Evolutionary conservation across 2,113 vertebrate genomes (phyloP).

Genomic region (Caracal caracal): DNA sequence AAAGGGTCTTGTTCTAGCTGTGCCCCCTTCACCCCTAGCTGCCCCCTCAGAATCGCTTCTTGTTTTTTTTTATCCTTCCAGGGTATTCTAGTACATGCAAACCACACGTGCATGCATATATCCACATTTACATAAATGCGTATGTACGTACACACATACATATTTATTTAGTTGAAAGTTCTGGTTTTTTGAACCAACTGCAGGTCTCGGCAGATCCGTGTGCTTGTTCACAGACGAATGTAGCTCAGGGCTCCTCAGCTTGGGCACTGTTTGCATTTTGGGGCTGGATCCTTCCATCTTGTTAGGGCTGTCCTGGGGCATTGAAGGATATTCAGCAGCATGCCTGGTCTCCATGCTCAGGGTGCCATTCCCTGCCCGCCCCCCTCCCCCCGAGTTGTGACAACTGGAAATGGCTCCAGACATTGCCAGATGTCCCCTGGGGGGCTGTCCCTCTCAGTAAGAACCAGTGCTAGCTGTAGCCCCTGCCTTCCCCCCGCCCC

Average conservation of each 20-base stretch:
- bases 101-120: fast-evolving
- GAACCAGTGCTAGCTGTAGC: background rate
- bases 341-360: background rate
- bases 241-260: background rate
- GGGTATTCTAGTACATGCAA: background rate
- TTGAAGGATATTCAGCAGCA: fast-evolving
- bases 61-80: background rate
- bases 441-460: background rate
- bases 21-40: background rate
- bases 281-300: background rate
- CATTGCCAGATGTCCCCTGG: background rate
- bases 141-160: background rate
- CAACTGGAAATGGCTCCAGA: background rate
- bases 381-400: background rate
- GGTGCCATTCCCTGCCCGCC: background rate
- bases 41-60: background rate
- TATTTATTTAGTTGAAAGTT: background rate
- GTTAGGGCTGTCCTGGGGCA: background rate
- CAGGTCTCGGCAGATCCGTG: background rate
- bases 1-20: background rate
- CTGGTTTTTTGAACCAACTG: background rate
- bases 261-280: fast-evolving
- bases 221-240: too few species aligned
- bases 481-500: background rate
- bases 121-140: background rate